Evolutionary conservation across 1,140 invertebrate genomes (phyloP), one percentile per base, ranked within the genome.

Genomic region (Formica exsecta): DNA sequence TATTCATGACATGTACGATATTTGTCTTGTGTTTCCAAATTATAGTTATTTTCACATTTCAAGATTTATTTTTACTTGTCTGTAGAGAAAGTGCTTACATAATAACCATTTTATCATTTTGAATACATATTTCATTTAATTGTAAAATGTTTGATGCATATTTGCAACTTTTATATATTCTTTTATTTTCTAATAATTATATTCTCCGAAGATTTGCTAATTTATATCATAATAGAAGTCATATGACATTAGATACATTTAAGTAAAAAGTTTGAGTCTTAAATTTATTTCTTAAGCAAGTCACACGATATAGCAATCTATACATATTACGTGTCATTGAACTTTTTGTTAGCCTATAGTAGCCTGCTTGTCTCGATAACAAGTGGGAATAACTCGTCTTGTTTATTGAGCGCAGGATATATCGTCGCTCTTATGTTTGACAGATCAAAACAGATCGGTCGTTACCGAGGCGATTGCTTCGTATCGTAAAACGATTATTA

Each of bases 401-500:
- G 32, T 13, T 68, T 38, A 57, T 71, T 41, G 38, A 38, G 0
- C 3, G 6, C 29, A 32, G 13, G 29, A 81, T 59, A 44, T 61
- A 71, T 65, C 41, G 22, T 6, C 51, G 19, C 51, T 80, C 25
- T 80, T 71, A 11, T 16, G 4, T 8, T 68, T 9, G 19, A 61
- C 32, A 57, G 6, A 5, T 25, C n/a, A 13, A 71, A 44, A 71
- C 3, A 36, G 6, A 71, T 44, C 22, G 51, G 2, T 59, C 19
- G 16, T 36, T 79, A 3, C 38, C 54, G 4, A 36, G 41, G 41
- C 22, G 5, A 80, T 70, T 65, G 22, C 8, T 3, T 44, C 54
- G 48, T 68, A 71, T 80, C 65, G 32, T 80, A 41, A 80, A 80
- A 80, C 65, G 16, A 61, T 81, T 68, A 70, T 70, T 81, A 71